Conservation (phyloP, 2,113 vertebrate species). For the Aleadryas rufinucha region DNA sequence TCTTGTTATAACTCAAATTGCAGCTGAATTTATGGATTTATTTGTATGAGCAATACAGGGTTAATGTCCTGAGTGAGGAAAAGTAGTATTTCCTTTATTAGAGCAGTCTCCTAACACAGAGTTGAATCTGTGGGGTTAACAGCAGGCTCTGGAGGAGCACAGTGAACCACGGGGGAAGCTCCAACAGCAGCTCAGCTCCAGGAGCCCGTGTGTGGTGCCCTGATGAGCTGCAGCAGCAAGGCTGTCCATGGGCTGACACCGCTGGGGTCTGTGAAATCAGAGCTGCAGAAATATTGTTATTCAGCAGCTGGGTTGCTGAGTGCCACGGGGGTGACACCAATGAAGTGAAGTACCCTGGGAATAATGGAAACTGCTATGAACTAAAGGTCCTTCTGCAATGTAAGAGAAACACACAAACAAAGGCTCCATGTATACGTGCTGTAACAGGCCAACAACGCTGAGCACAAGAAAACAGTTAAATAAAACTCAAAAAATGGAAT, state of each 20-base stretch:
- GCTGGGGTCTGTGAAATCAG: background rate
- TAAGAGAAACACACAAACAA: background rate
- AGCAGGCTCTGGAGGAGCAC: background rate
- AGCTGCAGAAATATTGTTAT: background rate
- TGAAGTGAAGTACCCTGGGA: background rate
- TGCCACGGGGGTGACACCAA: background rate
- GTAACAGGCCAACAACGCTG: background rate
- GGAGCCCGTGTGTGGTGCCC: background rate
- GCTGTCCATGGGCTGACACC: background rate
- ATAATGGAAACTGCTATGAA: background rate
- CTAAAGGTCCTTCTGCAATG: background rate
- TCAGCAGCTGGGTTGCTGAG: background rate
- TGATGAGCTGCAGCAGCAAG: background rate
- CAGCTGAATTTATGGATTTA: constrained; percentile 43
- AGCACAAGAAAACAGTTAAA: background rate
- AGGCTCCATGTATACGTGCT: background rate
- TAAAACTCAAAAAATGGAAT: background rate
- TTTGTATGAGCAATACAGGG: constrained; percentile 55
- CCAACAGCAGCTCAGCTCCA: background rate
- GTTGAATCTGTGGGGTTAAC: background rate
- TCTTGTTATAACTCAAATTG: constrained; percentile 24
- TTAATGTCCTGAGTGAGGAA: constrained; percentile 54
- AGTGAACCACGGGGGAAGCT: background rate
- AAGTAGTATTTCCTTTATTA: constrained; percentile 56
- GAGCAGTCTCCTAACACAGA: constrained; percentile 37